Conservation (phyloP, 2,113 vertebrate species). For the Embiotoca jacksoni region DNA sequence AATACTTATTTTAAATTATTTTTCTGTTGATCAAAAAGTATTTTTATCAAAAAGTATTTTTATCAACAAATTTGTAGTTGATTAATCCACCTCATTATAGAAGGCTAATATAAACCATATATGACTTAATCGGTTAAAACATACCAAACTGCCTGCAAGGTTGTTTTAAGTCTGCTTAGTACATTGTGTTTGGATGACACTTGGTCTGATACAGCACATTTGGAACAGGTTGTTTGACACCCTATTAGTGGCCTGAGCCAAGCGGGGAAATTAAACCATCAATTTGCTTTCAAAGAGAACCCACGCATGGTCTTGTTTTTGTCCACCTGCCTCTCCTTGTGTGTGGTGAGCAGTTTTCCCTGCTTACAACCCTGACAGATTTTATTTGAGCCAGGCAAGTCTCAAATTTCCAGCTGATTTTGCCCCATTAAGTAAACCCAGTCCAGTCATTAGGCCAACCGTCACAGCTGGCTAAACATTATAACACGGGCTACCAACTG, state of each 20-base stretch:
- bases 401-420: constrained; percentile 69
- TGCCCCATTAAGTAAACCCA: constrained; percentile 68
- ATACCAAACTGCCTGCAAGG: neutral
- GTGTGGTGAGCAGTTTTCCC: constrained; percentile 34
- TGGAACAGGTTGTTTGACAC: constrained; percentile 29
- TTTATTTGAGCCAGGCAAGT: constrained; percentile 59
- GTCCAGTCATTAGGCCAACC: constrained; percentile 67
- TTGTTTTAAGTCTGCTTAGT: neutral
- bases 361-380: constrained; percentile 50
- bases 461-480: constrained; percentile 76
- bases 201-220: constrained; percentile 8
- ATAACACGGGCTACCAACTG: constrained; percentile 68
- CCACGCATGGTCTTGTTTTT: constrained; percentile 17
- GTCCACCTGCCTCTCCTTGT: constrained; percentile 37
- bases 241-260: constrained; percentile 10
- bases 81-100: neutral
- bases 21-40: too few species aligned
- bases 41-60: too few species aligned
- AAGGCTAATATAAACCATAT: neutral
- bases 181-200: constrained; percentile 11
- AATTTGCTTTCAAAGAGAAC: constrained; percentile 36
- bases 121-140: neutral
- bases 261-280: constrained; percentile 30
- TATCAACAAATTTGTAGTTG: too few species aligned
- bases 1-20: too few species aligned